A percentile compares a stretch with the other conserved stretches of the same genome.
Conservation (phyloP, 2,888 invertebrate species). For the Ichneumoninae sp. region DNA sequence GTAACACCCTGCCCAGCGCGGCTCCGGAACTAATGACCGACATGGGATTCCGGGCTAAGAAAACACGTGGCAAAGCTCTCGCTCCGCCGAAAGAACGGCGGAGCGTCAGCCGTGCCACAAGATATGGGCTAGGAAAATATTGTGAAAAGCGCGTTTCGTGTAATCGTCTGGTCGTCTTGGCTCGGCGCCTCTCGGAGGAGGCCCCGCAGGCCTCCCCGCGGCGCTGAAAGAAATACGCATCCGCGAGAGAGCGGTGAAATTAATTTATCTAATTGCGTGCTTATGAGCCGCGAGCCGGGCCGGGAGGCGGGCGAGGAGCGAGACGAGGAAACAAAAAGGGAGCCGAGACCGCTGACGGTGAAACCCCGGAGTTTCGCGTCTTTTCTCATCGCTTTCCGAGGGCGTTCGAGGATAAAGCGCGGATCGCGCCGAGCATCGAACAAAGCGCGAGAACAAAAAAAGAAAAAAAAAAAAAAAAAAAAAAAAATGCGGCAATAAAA, state of each 20-base stretch:
- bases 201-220: conserved; percentile 39
- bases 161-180: conserved; percentile 19
- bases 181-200: conserved; percentile 48
- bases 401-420: not conserved
- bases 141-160: conserved; percentile 47
- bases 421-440: conserved; percentile 20
- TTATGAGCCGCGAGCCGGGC: not conserved
- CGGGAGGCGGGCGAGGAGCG: not conserved
- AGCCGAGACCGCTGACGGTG: not conserved
- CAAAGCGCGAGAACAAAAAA: conserved; percentile 27
- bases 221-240: conserved; percentile 63
- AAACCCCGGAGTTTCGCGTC: conserved; percentile 10
- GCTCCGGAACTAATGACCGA: conserved; percentile 69
- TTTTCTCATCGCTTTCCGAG: not conserved
- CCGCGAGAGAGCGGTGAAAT: conserved; percentile 54
- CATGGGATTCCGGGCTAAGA: conserved; percentile 70
- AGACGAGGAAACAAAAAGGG: not conserved
- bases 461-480: not conserved
- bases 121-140: conserved; percentile 69
- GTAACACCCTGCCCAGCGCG: conserved; percentile 48
- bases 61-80: conserved; percentile 63
- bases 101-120: conserved; percentile 12
- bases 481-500: conserved; percentile 4
- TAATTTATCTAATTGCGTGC: conserved; percentile 69
- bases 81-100: not conserved